A percentile compares a stretch with the other conserved stretches of the same genome.
Conservation (phyloP, 2,888 invertebrate genomes). For the Beris morrisii region DNA sequence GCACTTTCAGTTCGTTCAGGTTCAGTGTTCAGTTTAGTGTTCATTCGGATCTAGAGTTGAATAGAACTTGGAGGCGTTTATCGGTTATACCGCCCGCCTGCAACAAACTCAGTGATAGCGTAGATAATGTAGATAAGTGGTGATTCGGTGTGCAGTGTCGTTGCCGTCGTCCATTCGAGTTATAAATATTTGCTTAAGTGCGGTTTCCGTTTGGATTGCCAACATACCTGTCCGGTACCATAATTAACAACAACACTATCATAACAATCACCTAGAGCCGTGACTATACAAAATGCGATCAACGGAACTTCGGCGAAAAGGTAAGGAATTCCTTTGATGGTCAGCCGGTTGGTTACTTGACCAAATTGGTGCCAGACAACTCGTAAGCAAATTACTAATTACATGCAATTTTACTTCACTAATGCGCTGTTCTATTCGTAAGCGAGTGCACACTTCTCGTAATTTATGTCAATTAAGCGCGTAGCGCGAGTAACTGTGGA, state of each 20-base stretch:
- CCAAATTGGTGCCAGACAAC: constrained; percentile 4
- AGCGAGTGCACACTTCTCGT: constrained; percentile 6
- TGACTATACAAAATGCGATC: constrained; percentile 31
- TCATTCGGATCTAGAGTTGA: constrained; percentile 20
- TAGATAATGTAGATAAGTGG: constrained; percentile 2
- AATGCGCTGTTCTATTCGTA: too few relatives aligned
- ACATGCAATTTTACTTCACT: constrained; percentile 19
- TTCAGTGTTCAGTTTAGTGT: constrained; percentile 11
- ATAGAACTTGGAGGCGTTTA: constrained; percentile 7
- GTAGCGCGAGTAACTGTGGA: too few relatives aligned
- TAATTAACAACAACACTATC: too few relatives aligned
- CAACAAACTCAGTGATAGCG: constrained; percentile 19
- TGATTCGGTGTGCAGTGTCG: constrained; percentile 6
- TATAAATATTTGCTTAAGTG: constrained; percentile 6
- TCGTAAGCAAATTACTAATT: constrained; percentile 27
- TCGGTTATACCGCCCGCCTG: not conserved
- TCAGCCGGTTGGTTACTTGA: not conserved
- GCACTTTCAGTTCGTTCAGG: constrained; percentile 17
- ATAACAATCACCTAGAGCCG: not conserved
- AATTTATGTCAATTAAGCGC: constrained; percentile 24
- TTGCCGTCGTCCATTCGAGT: not conserved
- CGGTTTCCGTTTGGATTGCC: constrained; percentile 2
- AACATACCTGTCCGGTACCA: constrained; percentile 1
- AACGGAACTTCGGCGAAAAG: constrained; percentile 33
- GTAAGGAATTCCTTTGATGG: constrained; percentile 14